These are phyloP conservation scores for Eristalis intricaria DNA, from an alignment of 2,888 invertebrate species.

Conservation along the genomic window DNA sequence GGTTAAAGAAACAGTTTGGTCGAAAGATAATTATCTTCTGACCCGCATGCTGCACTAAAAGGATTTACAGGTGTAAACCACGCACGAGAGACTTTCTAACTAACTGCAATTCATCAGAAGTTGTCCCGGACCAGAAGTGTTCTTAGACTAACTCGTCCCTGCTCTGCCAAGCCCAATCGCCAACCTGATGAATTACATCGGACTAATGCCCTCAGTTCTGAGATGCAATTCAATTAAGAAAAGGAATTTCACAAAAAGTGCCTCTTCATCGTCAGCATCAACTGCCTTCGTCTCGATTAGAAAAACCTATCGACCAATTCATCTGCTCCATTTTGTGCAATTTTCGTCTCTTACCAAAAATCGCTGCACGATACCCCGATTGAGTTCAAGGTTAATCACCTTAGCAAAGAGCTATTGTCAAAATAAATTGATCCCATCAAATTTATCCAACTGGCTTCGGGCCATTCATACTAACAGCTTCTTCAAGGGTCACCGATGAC, in stretches of 20 bases:
- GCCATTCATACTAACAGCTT: not conserved
- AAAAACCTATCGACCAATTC: not conserved
- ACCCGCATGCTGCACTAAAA: no score
- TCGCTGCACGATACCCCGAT: not conserved
- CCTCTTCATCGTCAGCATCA: not conserved
- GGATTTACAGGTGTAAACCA: no score
- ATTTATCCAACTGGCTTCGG: not conserved
- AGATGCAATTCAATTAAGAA: no score
- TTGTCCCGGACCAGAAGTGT: no score
- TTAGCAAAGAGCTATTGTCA: not conserved
- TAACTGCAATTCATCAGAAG: no score
- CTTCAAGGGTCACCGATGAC: not conserved
- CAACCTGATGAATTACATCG: no score
- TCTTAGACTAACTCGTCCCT: no score
- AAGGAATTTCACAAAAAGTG: not conserved
- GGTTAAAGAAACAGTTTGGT: no score
- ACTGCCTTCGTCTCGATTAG: not conserved
- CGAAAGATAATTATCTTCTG: no score
- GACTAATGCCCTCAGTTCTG: no score
- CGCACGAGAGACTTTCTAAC: no score
- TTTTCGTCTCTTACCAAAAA: not conserved
- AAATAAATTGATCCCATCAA: not conserved
- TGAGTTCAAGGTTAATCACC: not conserved
- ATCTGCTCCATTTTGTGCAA: not conserved
- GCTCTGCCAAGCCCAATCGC: no score